A percentile compares a stretch with the other conserved stretches of the same genome.
Evolutionary conservation across 35 echinoderm and acorn worm genomes (phyloP).

Genomic region (Ptychodera flava): DNA sequence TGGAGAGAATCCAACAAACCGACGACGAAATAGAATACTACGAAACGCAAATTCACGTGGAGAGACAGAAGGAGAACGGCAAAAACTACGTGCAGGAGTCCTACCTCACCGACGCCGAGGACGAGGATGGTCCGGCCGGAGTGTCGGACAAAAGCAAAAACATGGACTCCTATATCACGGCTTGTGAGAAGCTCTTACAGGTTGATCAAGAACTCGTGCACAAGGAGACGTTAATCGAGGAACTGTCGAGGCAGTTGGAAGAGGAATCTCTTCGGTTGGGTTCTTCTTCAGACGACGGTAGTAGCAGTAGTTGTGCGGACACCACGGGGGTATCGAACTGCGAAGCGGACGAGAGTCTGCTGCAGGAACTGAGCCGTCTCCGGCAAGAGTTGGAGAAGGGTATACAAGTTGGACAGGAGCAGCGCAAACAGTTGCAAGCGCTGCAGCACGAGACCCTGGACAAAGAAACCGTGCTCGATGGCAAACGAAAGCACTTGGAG

Average conservation of each 20-base stretch:
- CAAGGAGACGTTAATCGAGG: background rate
- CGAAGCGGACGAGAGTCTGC: constrained; percentile 5
- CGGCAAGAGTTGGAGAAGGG: constrained; percentile 21
- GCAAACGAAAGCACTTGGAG: constrained; percentile 21
- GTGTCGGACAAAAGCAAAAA: background rate
- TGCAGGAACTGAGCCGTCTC: constrained; percentile 25
- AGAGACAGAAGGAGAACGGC: constrained; percentile 46
- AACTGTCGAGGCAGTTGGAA: background rate
- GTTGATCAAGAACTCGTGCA: constrained; percentile 21
- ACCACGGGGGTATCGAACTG: constrained; percentile 4
- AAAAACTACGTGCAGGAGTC: constrained; percentile 74
- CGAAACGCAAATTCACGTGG: constrained; percentile 59
- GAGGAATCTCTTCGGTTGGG: background rate
- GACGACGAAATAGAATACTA: constrained; percentile 71
- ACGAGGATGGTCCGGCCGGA: background rate
- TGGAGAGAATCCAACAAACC: constrained; percentile 39
- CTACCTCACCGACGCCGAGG: constrained; percentile 22
- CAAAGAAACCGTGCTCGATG: constrained; percentile 28
- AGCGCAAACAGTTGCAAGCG: constrained; percentile 30
- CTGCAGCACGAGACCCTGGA: constrained; percentile 20
- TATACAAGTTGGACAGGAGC: constrained; percentile 10
- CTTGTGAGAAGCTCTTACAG: constrained; percentile 11
- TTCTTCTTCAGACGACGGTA: background rate
- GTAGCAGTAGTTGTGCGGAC: background rate
- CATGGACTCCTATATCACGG: constrained; percentile 21